These are phyloP conservation scores for Erinaceus europaeus DNA, from an alignment of 2,113 vertebrate genomes.

Conservation along the genomic window DNA sequence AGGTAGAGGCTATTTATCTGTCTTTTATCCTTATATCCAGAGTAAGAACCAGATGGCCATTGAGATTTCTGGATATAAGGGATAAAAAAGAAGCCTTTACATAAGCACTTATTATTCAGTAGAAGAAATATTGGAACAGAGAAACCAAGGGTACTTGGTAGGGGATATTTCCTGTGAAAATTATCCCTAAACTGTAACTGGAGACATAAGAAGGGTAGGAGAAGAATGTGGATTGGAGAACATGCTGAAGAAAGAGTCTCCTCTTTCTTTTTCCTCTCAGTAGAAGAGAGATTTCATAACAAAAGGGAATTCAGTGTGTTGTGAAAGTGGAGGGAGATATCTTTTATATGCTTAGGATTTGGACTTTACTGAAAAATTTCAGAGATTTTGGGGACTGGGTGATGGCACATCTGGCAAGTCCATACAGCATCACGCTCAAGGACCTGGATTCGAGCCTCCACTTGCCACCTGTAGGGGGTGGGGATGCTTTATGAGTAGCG, in stretches of 20 bases:
- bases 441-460: too few species aligned
- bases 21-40: background rate
- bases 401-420: too few species aligned
- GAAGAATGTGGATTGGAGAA: background rate
- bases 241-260: background rate
- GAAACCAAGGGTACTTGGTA: background rate
- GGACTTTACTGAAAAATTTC: background rate
- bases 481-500: too few species aligned
- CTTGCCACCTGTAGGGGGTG: too few species aligned
- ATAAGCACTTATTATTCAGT: fast-evolving
- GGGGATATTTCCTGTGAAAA: background rate
- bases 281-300: background rate
- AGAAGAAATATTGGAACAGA: background rate
- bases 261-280: too few species aligned
- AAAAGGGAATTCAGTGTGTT: background rate
- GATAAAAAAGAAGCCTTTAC: background rate
- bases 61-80: background rate
- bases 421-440: too few species aligned
- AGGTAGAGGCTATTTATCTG: too few species aligned
- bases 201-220: background rate
- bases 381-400: background rate
- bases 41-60: background rate
- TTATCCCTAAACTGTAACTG: too few species aligned
- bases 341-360: background rate
- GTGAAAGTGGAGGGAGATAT: too few species aligned